These are phyloP conservation scores for Odobenus rosmarus DNA, from an alignment of 2,113 vertebrate species.

Conservation along the genomic window DNA sequence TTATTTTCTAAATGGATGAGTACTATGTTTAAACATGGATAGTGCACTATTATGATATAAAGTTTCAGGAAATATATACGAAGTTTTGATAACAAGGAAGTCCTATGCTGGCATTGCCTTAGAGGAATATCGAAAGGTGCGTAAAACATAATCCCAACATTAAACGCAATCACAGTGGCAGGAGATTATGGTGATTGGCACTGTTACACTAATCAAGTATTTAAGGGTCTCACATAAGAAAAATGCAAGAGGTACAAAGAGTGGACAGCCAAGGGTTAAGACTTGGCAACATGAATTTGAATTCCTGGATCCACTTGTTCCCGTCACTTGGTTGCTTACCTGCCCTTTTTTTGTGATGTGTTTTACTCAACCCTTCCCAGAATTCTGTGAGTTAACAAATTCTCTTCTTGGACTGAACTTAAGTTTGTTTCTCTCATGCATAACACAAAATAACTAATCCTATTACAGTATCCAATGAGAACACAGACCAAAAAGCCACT, in stretches of 20 bases:
- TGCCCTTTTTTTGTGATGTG: not conserved
- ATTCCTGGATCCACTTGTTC: not conserved
- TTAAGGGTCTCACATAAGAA: not conserved
- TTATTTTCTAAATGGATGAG: not conserved
- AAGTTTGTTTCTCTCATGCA: not conserved
- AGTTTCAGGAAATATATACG: not conserved
- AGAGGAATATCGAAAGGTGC: not conserved
- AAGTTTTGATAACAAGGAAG: not conserved
- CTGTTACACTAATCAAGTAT: not conserved
- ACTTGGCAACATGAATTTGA: not conserved
- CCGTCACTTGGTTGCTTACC: not conserved
- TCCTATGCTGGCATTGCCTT: not conserved
- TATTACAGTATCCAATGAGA: not conserved
- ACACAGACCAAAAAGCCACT: not conserved
- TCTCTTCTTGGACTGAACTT: not conserved
- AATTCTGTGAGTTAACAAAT: conserved; percentile 9
- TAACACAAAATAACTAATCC: not conserved
- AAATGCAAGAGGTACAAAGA: not conserved
- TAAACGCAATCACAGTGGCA: not conserved
- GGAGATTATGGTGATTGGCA: not conserved
- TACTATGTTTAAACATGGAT: not conserved
- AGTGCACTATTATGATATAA: not conserved
- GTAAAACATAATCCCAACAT: not conserved
- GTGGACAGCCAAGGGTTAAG: not conserved
- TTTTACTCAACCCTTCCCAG: not conserved